A percentile compares a stretch with the other conserved stretches of the same genome.
Conservation (phyloP, 23 tunicate species). For the Corella eumyota region DNA sequence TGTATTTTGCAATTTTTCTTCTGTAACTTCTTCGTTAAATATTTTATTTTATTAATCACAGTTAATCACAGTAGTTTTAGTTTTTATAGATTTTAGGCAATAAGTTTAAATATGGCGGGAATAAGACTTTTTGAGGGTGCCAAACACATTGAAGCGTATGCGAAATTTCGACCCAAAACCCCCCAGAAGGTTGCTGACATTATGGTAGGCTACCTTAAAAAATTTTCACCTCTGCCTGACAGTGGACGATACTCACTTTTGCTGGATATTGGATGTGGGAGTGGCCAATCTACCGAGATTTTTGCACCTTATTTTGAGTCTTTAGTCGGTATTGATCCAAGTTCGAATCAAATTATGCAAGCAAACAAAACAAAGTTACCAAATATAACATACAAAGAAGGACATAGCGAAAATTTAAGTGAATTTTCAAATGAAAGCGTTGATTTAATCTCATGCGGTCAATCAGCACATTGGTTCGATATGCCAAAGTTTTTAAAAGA, state of each 20-base stretch:
- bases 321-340: constrained; percentile 55
- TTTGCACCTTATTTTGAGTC: constrained; percentile 36
- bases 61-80: no score
- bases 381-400: constrained; percentile 34
- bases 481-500: constrained; percentile 40
- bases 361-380: constrained; percentile 21
- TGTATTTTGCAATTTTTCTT: no score
- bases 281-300: constrained; percentile 47
- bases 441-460: constrained; percentile 55
- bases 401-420: constrained; percentile 32
- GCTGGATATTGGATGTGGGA: constrained; percentile 84
- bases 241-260: constrained; percentile 8
- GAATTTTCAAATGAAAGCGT: constrained; percentile 18
- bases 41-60: no score
- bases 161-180: constrained; percentile 22
- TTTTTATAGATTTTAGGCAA: no score
- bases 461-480: constrained; percentile 82
- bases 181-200: constrained; percentile 31
- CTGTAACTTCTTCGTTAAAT: no score
- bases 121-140: constrained; percentile 45
- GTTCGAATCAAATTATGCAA: constrained; percentile 40
- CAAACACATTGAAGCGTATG: constrained; percentile 30
- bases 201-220: constrained; percentile 10
- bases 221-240: background rate
- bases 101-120: no score